Percentiles rank a stretch among this genome's conserved stretches.
These are phyloP conservation scores for Callipepla squamata DNA, from an alignment of 2,113 vertebrate genomes.

Conservation along the genomic window DNA sequence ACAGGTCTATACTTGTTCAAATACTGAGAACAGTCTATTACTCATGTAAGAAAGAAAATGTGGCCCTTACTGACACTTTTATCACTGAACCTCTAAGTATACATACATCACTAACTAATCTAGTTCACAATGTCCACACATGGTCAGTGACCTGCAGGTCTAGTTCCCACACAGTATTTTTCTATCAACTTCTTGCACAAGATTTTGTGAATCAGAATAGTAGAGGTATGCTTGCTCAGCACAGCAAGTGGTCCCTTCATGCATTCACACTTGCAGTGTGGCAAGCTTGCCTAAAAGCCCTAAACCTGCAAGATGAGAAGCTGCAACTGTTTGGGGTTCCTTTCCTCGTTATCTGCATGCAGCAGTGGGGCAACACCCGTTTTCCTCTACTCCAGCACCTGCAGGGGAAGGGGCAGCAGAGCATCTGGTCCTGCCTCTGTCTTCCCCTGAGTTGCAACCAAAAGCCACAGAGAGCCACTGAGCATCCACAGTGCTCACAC, in stretches of 20 bases:
- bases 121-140: neutral
- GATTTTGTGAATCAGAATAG: neutral
- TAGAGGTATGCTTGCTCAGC: neutral
- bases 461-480: neutral
- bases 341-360: neutral
- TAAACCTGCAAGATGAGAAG: neutral
- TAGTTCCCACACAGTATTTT: neutral
- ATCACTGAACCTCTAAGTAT: neutral
- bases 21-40: neutral
- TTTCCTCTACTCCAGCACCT: fast-evolving
- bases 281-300: neutral
- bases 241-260: fast-evolving
- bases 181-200: neutral
- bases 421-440: neutral
- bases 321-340: neutral
- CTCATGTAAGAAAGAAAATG: neutral
- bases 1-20: neutral
- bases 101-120: neutral
- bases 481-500: neutral
- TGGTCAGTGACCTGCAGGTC: neutral
- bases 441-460: no score
- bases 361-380: fast-evolving
- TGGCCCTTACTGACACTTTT: neutral
- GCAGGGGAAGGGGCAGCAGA: neutral
- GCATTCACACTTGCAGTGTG: fast-evolving